A percentile compares a stretch with the other conserved stretches of the same genome.
These are phyloP conservation scores for Cavia porcellus DNA, from an alignment of 2,113 vertebrate species.

Conservation along the genomic window DNA sequence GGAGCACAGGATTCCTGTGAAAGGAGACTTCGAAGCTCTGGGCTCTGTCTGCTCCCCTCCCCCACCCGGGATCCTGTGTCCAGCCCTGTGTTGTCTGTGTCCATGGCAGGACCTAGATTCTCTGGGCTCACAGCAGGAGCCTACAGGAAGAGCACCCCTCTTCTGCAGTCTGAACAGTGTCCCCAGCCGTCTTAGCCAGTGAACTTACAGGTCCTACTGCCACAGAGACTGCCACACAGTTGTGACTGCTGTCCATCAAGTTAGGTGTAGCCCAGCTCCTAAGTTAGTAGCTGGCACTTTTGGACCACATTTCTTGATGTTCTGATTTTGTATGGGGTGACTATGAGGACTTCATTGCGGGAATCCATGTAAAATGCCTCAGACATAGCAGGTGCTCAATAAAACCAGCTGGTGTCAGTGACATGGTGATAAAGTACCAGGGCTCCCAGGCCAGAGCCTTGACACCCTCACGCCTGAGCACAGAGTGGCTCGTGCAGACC, in stretches of 20 bases:
- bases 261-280: neutral
- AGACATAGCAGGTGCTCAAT: neutral
- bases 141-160: neutral
- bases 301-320: neutral
- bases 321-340: neutral
- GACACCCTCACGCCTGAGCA: neutral
- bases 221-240: fast-evolving
- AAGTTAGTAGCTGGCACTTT: neutral
- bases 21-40: neutral
- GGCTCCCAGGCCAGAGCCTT: neutral
- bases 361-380: no score
- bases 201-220: neutral
- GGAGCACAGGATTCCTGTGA: neutral
- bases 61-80: neutral
- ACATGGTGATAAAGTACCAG: no score
- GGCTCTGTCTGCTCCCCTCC: neutral
- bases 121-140: neutral
- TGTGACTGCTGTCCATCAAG: neutral
- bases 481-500: neutral
- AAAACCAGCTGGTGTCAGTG: neutral
- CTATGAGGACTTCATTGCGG: neutral
- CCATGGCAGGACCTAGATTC: neutral
- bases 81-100: neutral
- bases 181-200: fast-evolving
- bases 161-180: no score